phyloP scores from a whole-genome alignment of 64 coral and sea anemone genomes.

The Dendrophyllia cribrosa region DNA sequence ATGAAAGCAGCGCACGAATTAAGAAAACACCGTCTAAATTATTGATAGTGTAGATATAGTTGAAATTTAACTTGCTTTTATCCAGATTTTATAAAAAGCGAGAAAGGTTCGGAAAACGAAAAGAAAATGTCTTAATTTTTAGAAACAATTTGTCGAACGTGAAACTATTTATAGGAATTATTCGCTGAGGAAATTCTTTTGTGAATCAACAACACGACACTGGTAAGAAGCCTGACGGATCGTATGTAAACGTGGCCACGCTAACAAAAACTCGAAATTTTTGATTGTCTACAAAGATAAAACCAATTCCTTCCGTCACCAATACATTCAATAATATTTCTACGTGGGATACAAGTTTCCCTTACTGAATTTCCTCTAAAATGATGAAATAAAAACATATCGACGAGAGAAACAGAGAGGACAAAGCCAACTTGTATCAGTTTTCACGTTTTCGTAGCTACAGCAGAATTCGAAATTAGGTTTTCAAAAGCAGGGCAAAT shows the following conservation, averaged over 20 bases:
- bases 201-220: background rate
- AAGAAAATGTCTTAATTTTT: background rate
- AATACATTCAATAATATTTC: background rate
- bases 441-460: background rate
- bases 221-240: background rate
- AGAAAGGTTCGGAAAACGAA: background rate
- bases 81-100: background rate
- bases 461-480: background rate
- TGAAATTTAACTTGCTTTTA: slow-evolving; percentile 2
- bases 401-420: background rate
- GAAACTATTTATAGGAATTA: background rate
- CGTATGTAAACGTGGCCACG: slow-evolving; percentile 41
- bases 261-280: background rate
- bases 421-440: slow-evolving; percentile 23
- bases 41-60: background rate
- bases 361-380: background rate
- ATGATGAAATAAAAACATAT: background rate
- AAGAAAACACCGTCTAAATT: slow-evolving; percentile 1
- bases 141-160: background rate
- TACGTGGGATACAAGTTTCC: background rate
- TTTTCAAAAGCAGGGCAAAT: background rate
- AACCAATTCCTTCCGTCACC: background rate
- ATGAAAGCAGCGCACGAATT: background rate
- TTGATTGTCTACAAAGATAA: background rate
- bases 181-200: background rate